Percentiles rank a stretch among this genome's conserved stretches.
These are phyloP conservation scores for Leptinotarsa peninsularis DNA, from an alignment of 2,888 invertebrate species.

Conservation along the genomic window DNA sequence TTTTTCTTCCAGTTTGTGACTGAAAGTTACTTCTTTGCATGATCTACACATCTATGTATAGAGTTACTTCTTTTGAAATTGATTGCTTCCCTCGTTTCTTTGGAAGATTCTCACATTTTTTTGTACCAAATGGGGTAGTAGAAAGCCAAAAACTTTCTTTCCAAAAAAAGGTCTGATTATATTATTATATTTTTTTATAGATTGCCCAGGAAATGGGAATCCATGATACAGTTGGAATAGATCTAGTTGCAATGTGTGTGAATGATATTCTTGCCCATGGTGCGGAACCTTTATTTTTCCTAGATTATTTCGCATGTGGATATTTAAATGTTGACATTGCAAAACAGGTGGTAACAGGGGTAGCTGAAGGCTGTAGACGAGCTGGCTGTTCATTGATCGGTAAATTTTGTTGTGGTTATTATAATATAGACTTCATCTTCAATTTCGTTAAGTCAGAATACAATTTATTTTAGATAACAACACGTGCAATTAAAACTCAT, in stretches of 20 bases:
- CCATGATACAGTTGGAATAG: constrained; percentile 90
- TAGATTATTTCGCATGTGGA: constrained; percentile 97
- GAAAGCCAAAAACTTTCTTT: too few species aligned
- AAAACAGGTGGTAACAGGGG: constrained; percentile 83
- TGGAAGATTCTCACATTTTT: too few species aligned
- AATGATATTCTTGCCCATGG: constrained; percentile 97
- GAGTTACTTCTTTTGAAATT: too few species aligned
- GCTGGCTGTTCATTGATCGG: constrained; percentile 92
- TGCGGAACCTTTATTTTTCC: constrained; percentile 94
- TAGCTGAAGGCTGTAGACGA: constrained; percentile 87
- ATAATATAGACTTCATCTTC: too few species aligned
- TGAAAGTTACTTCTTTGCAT: too few species aligned
- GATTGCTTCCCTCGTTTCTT: too few species aligned
- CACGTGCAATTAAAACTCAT: background rate
- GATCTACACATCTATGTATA: too few species aligned
- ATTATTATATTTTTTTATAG: constrained; percentile 69
- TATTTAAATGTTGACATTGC: constrained; percentile 82
- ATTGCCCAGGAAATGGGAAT: constrained; percentile 83
- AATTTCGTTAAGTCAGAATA: too few species aligned
- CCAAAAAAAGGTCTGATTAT: background rate
- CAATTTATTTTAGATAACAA: background rate
- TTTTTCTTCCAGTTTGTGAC: too few species aligned
- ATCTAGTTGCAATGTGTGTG: constrained; percentile 97
- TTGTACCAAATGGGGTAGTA: too few species aligned
- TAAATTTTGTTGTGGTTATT: constrained; percentile 63